Evolutionary conservation across 1,140 invertebrate genomes (phyloP).

Genomic region (Ceratosolen solmsi): DNA sequence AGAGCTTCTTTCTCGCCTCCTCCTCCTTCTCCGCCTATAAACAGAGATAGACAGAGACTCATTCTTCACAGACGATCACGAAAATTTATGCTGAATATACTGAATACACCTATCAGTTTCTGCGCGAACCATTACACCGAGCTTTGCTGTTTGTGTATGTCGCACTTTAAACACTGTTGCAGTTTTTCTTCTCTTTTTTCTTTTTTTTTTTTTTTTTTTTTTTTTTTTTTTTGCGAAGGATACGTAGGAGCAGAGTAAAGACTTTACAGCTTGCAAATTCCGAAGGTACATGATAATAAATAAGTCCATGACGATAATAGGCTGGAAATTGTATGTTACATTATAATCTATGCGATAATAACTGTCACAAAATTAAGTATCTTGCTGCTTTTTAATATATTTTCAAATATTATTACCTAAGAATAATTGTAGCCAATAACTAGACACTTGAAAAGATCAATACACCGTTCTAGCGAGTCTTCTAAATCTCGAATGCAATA

Average conservation of each 20-base stretch:
- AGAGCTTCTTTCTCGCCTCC: background rate
- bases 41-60: too few relatives aligned
- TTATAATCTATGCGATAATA: background rate
- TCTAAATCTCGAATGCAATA: too few relatives aligned
- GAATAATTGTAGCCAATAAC: too few relatives aligned
- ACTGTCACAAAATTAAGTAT: conserved; percentile 2
- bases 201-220: too few relatives aligned
- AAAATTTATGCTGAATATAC: too few relatives aligned
- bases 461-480: too few relatives aligned
- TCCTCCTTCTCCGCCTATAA: background rate
- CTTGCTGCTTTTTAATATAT: background rate
- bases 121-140: background rate
- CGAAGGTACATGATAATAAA: background rate
- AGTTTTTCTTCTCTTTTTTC: too few relatives aligned
- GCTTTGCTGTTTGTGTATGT: background rate
- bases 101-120: background rate
- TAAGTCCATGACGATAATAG: background rate
- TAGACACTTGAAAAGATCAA: too few relatives aligned
- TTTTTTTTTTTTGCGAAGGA: too few relatives aligned
- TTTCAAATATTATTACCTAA: too few relatives aligned
- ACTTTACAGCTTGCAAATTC: conserved; percentile 19
- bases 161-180: background rate
- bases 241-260: background rate
- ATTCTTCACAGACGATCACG: too few relatives aligned
- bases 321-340: background rate